Evolutionary conservation across 2,888 invertebrate species (phyloP).

Genomic region (Orgyia antiqua): DNA sequence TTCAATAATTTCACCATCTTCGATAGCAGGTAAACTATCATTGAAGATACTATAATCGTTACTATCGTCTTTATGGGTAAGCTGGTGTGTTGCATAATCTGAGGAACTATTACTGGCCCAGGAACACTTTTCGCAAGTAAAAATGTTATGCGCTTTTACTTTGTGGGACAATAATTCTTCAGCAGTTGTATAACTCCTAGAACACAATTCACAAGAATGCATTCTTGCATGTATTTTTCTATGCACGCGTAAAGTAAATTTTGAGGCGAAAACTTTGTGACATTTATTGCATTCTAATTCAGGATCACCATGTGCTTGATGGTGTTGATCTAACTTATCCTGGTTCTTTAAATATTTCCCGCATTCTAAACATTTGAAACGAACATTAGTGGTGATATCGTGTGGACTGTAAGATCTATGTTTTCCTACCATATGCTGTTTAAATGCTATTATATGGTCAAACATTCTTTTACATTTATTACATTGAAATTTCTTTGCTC

Average conservation of each 20-base stretch:
- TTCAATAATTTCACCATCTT: slow-evolving; percentile 18
- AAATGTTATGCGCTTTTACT: slow-evolving; percentile 41
- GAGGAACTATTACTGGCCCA: slow-evolving; percentile 29
- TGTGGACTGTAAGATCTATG: slow-evolving; percentile 25
- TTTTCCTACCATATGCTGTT: slow-evolving; percentile 48
- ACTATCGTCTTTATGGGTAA: slow-evolving; percentile 17
- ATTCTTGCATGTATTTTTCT: slow-evolving; percentile 55
- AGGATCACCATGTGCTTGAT: slow-evolving; percentile 62
- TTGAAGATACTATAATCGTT: neutral
- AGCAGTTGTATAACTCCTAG: slow-evolving; percentile 37
- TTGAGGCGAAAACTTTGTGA: slow-evolving; percentile 66
- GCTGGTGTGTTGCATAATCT: slow-evolving; percentile 34
- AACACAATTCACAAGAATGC: slow-evolving; percentile 45
- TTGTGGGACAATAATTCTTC: slow-evolving; percentile 40
- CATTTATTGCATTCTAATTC: slow-evolving; percentile 64
- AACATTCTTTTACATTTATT: slow-evolving; percentile 66
- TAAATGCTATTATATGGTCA: slow-evolving; percentile 48
- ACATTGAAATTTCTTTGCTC: slow-evolving; percentile 59
- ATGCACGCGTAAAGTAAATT: slow-evolving; percentile 60
- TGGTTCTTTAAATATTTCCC: slow-evolving; percentile 53
- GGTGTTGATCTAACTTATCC: slow-evolving; percentile 56
- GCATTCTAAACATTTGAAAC: slow-evolving; percentile 53
- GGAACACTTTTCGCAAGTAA: slow-evolving; percentile 42
- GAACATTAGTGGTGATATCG: slow-evolving; percentile 21
- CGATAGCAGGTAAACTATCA: slow-evolving; percentile 3